Evolutionary conservation across 2,888 invertebrate genomes (phyloP), one percentile per base, ranked within the genome.

Genomic region (Spodoptera exigua): DNA sequence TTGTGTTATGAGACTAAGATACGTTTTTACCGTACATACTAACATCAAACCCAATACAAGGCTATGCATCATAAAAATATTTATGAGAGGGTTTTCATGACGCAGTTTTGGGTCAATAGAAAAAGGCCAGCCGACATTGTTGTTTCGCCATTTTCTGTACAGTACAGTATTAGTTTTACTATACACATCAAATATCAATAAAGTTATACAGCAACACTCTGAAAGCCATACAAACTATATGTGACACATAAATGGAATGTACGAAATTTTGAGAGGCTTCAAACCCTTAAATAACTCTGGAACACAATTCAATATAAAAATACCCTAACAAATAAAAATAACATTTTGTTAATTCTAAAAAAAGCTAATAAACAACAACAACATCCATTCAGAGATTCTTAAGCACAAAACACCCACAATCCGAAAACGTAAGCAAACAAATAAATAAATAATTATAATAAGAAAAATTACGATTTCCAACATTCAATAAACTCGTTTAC

Each of bases 401-500:
- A 27, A 27, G 21, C 21, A 27, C 21, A 40, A 45, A 35, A 5
- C 9, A 34, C 12, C 13, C 17, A 36, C 16, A 27, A 48, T 13
- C 11, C n/a, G 36, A 27, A 56, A 41, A 41, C n/a, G 53, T 44
- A 53, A 36, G 18, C 2, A 27, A 7, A 36, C 10, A 61, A 27
- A 13, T 11, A 1, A 12, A 59, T 12, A 13, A 21, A 11, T n/a
- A 4, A 47, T 43, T 17, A 41, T 4, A 39, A 3, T 11, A 51
- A 46, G 12, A 14, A 34, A 37, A 56, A 64, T 62, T 63, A 59
- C 45, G 37, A 72, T 64, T 64, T 62, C 60, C 53, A 55, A 57
- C 60, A 58, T 65, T 68, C 53, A 64, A 58, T 63, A 63, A 60
- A 71, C 70, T 59, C 61, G 54, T 59, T 61, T 57, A 45, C 60